Conservation (phyloP, 1,140 invertebrate species). For the Papilio aristodemus region DNA sequence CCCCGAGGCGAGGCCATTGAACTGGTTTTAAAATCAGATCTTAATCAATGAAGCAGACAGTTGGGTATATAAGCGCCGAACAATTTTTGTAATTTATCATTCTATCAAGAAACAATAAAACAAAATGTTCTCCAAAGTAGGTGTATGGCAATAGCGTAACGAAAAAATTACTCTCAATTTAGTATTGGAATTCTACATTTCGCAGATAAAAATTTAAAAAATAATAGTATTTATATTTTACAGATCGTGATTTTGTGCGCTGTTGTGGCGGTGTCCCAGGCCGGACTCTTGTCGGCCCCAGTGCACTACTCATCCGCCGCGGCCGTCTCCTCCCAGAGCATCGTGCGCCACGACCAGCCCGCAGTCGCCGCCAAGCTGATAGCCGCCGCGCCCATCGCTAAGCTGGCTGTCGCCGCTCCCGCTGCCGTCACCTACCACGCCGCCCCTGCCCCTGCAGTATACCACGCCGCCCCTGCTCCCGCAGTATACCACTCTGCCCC, state of each 20-base stretch:
- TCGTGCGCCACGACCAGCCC: constrained; percentile 58
- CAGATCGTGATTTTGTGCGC: constrained; percentile 54
- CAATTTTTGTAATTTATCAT: constrained; percentile 8
- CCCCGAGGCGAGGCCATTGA: constrained; percentile 4
- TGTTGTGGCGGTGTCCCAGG: constrained; percentile 53
- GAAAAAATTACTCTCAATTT: too few relatives aligned
- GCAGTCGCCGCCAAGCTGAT: constrained; percentile 33
- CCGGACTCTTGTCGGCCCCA: constrained; percentile 49
- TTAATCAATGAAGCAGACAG: not conserved
- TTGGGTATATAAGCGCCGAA: not conserved
- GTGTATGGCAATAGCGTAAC: constrained; percentile 18
- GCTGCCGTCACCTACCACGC: constrained; percentile 53
- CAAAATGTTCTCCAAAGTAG: constrained; percentile 30
- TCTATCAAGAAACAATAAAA: constrained; percentile 14
- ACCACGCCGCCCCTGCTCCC: constrained; percentile 54
- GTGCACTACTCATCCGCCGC: constrained; percentile 56
- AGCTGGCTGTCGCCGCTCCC: constrained; percentile 41
- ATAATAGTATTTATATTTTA: constrained; percentile 27
- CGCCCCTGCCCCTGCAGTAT: constrained; percentile 54
- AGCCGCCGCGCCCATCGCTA: constrained; percentile 46
- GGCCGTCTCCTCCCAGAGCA: constrained; percentile 62
- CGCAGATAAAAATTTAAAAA: not conserved
- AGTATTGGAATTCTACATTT: too few relatives aligned
- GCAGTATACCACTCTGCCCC: too few relatives aligned
- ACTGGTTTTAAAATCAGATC: not conserved